Evolutionary conservation across 35 echinoderm and acorn worm species (phyloP).

Genomic region (Stichopus chloronotus): DNA sequence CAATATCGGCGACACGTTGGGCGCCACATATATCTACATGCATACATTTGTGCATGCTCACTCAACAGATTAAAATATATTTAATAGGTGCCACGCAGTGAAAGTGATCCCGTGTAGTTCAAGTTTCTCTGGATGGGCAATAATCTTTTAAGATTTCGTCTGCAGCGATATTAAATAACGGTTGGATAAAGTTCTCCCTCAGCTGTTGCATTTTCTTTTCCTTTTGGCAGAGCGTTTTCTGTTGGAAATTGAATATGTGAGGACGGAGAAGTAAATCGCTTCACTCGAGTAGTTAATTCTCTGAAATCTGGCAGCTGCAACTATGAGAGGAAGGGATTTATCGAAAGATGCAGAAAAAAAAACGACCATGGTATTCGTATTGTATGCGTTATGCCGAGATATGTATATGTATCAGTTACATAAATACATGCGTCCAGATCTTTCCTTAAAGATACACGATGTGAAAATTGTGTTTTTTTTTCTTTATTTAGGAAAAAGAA

Average conservation of each 20-base stretch:
- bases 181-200: constrained; percentile 17
- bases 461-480: no score
- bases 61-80: background rate
- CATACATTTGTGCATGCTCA: background rate
- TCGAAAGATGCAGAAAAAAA: background rate
- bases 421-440: no score
- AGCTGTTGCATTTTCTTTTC: constrained; percentile 15
- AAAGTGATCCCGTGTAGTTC: no score
- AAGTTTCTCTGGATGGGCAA: background rate
- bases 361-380: background rate
- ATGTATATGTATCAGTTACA: background rate
- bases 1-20: no score
- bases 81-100: background rate
- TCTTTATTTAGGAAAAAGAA: no score
- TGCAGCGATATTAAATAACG: constrained; percentile 35
- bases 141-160: constrained; percentile 12
- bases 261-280: constrained; percentile 8
- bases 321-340: background rate
- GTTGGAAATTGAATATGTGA: constrained; percentile 28
- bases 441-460: background rate
- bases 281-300: constrained; percentile 28
- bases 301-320: constrained; percentile 31
- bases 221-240: background rate
- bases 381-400: background rate
- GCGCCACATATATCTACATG: no score